Evolutionary conservation across 1,140 invertebrate species (phyloP), one percentile per base, ranked within the genome.

Genomic region (Bombus waltoni): DNA sequence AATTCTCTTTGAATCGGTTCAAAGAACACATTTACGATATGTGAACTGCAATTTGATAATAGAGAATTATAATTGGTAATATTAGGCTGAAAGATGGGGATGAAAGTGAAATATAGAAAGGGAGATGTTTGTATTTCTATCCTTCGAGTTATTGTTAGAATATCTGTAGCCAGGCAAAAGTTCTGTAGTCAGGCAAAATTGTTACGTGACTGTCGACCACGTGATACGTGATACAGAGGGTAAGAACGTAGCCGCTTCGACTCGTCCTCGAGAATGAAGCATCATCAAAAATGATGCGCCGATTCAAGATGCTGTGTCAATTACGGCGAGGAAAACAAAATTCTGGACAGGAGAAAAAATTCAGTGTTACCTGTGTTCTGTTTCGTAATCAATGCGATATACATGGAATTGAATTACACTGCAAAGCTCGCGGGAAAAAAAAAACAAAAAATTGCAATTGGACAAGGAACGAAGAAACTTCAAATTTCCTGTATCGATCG

Each of bases 221-320:
- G n/a, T 22, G 32, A 13, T 57, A 70, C 47, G 28, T 81, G 73
- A 81, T 40, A 83, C 71, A 40, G 81, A 66, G 81, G 74, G 62
- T 76, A 83, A 83, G 81, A 77, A 83, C 44, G 72, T 32, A 68
- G 44, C 8, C n/a, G 47, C 47, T 83, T 77, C 25, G 72, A 66
- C 59, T 68, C 9, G 47, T 68, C 73, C 62, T 40, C 62, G 73
- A 83, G 73, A 38, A 62, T 83, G 74, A 83, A 83, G 81, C 53
- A 83, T 68, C 74, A 35, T 83, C 74, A 57, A 57, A 65, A 77
- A 76, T n/a, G 47, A 70, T 40, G 73, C 74, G 44, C 4, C 71
- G 57, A 47, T 82, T 59, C 81, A 76, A 68, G 11, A 66, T 68
- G 62, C 40, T 71, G 66, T 66, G 70, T 22, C 40, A 35, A 65